Base-by-base conservation (phyloP, 2,888 invertebrate genomes). In the Trileptium ribeirensis region DNA sequence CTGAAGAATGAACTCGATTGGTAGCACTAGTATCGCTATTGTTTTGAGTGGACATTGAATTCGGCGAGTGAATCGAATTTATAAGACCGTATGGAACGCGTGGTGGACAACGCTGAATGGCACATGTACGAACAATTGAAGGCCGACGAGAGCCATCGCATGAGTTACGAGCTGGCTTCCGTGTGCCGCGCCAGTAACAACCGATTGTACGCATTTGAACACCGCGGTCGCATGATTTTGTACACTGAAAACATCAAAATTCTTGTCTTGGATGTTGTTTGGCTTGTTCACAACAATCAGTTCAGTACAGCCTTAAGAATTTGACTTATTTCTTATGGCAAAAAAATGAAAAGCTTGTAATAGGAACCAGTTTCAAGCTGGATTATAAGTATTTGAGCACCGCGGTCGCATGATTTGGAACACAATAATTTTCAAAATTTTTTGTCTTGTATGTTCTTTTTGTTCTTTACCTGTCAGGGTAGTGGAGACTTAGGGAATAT, bases 101-200 rank as follows among this genome's bases (percentile, higher is more conserved):
- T 15, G 51, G 51, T 51, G 24, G 8, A 70, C 74, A 70, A 36
- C 8, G 74, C 33, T n/a, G 8, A 70, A 19, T 93, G 86, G 91
- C 92, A 89, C 96, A 96, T 39, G 92, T 90, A 88, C 94, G 93
- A 90, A 93, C 92, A 64, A 95, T 94, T 1, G 92, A 90, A 0
- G 96, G 96, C 79, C 94, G 91, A 0, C 92, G 91, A 85, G 93
- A 91, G 82, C 93, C 92, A 84, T 93, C 92, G 89, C 97, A 97
- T 29, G 94, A 70, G 37, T 70, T 70, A 70, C 37, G 37, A 15
- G 74, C 74, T 31, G 74, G 74, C 74, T 70, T 70, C 8, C 74
- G 33, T 19, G 74, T 70, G 8, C 74, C 74, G 8, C n/a, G 8
- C 74, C 74, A 70, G 74, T 70, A 70, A 36, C 74, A 70, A 36